Evolutionary conservation across 2,113 vertebrate genomes (phyloP), one percentile per base, ranked within the genome.

Genomic region (Budorcas taxicolor): DNA sequence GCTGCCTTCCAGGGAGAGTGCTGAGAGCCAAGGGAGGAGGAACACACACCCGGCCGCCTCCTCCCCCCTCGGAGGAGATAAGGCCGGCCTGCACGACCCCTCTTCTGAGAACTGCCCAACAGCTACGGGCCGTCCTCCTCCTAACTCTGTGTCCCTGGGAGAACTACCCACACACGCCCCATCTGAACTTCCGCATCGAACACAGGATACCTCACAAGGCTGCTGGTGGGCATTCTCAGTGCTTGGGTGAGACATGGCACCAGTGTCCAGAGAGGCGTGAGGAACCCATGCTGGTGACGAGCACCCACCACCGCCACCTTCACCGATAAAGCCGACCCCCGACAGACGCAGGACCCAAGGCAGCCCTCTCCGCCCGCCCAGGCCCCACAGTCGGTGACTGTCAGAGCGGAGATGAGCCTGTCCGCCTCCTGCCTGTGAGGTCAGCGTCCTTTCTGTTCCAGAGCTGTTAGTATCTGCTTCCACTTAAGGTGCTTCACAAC

Each of bases 191-290:
- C 43, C 33, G 83, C 27, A 45, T 29, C 10, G 55, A 43, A 47
- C 19, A 47, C 25, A 12, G 2, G 19, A 87, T 81, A 25, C 47
- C 67, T 87, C 52, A 55, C 13, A 58, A 81, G 43, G 13, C 23
- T 64, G 33, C 90, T 71, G 6, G 83, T 4, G 50, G 76, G n/a
- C 14, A 33, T 29, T 53, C 13, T 1, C 31, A 47, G 33, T 2
- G 50, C n/a, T 58, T 6, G 31, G 33, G 80, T n/a, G n/a, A 82
- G 4, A 10, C 7, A 4, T 3, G 36, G 50, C 3, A 3, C 27
- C 7, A 21, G 25, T 4, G n/a, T 33, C 6, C 0, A 53, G 36
- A 36, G 23, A 82, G 21, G 19, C 4, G 3, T 14, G 45, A 43
- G 21, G 33, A 64, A 47, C 74, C 2, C 47, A 50, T 19, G 6